Conservation (phyloP, 2,113 vertebrate genomes). For the Vulpes ferrilata region DNA sequence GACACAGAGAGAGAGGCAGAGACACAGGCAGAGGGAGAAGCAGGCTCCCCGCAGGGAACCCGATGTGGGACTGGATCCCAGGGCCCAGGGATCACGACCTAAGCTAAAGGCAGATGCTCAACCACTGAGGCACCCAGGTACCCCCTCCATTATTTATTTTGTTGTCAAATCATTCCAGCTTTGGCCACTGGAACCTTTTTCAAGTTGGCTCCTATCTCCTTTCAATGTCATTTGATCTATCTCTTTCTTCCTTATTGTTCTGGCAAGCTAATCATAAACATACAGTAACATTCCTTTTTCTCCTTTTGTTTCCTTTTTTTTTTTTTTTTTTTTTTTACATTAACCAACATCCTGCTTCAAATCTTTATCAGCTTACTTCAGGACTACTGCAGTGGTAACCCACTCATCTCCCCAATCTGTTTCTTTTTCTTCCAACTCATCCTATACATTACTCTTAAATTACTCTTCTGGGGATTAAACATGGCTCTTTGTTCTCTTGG, state of each 20-base stretch:
- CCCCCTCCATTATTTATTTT: neutral
- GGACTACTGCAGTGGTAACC: neutral
- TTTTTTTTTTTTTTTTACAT: neutral
- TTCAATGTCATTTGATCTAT: neutral
- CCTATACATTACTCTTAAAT: constrained; percentile 12
- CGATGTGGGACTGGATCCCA: too few species aligned
- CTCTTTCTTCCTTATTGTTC: neutral
- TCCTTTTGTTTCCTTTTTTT: neutral
- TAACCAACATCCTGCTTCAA: neutral
- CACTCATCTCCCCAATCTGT: neutral
- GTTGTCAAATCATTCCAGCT: neutral
- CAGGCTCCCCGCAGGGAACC: too few species aligned
- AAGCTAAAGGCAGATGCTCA: too few species aligned
- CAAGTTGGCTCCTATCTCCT: constrained; percentile 1
- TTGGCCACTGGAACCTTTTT: constrained; percentile 7
- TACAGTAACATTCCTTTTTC: neutral
- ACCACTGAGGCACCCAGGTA: too few species aligned
- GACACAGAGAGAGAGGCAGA: too few species aligned
- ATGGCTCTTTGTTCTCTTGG: constrained; percentile 57
- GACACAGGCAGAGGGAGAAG: too few species aligned
- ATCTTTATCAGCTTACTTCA: constrained; percentile 13
- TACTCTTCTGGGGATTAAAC: constrained; percentile 42
- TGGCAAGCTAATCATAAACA: neutral
- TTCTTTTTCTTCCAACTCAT: constrained; percentile 18
- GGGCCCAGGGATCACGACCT: too few species aligned